phyloP scores from a whole-genome alignment of 2,888 invertebrate genomes.

The Hymenopus coronatus region DNA sequence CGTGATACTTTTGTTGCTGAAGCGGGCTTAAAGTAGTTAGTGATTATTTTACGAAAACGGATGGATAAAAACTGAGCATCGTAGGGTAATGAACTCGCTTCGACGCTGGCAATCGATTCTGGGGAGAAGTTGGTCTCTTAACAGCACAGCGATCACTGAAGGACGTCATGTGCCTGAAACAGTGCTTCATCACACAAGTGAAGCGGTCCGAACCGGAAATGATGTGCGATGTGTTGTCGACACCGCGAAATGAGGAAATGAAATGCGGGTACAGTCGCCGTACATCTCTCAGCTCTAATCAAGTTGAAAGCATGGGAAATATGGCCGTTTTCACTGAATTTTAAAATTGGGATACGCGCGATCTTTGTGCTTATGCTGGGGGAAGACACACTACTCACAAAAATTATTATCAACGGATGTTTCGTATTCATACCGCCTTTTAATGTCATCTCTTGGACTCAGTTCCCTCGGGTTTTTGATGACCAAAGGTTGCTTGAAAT shows the following conservation, averaged over 20 bases:
- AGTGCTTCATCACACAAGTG: not conserved
- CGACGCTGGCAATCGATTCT: not conserved
- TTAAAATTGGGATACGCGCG: not conserved
- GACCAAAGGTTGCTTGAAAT: not conserved
- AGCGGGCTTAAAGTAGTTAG: too few species aligned
- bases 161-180: not conserved
- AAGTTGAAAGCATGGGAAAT: not conserved
- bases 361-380: not conserved
- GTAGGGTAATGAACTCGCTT: not conserved
- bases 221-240: constrained; percentile 14
- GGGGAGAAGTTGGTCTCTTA: not conserved
- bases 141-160: not conserved
- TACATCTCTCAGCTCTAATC: not conserved
- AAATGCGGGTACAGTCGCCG: not conserved
- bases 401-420: not conserved
- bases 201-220: constrained; percentile 2
- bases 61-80: too few species aligned
- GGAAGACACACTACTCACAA: not conserved
- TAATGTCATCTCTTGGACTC: not conserved
- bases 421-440: not conserved
- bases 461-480: not conserved
- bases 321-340: not conserved
- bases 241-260: constrained; percentile 17
- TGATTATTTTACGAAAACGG: too few species aligned
- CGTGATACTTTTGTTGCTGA: too few species aligned